phyloP scores from a whole-genome alignment of 2,797 vertebrate species.

The Loris lydekkerianus region DNA sequence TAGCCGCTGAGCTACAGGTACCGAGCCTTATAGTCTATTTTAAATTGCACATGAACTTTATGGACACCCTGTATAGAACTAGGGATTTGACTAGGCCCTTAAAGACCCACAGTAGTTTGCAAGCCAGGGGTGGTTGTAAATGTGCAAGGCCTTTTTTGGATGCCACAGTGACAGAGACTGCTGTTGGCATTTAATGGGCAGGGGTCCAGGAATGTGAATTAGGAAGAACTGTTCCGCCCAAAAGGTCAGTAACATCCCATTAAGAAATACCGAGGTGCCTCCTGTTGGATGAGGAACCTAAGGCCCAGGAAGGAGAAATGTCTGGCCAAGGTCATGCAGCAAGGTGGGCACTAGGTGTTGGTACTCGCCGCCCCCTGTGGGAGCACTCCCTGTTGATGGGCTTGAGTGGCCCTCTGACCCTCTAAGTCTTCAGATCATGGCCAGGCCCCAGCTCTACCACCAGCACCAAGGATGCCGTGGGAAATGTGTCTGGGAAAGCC shows the following conservation, averaged over 20 bases:
- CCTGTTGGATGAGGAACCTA: neutral
- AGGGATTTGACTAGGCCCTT: neutral
- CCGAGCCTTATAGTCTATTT: no score
- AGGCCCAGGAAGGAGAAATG: neutral
- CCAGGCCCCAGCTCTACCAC: neutral
- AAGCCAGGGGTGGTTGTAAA: neutral
- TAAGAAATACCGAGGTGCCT: neutral
- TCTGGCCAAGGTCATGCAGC: neutral
- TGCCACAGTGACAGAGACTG: neutral
- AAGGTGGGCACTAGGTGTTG: fast-evolving
- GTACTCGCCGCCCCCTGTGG: neutral
- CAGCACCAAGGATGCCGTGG: neutral
- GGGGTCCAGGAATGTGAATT: neutral
- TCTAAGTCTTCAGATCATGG: neutral
- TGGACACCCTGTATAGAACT: neutral
- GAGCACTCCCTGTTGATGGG: neutral
- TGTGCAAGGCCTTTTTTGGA: neutral
- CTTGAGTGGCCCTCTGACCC: neutral
- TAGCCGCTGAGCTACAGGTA: no score
- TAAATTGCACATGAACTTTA: no score
- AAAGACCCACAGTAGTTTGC: neutral
- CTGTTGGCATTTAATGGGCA: neutral
- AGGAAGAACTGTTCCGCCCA: neutral
- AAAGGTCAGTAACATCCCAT: neutral
- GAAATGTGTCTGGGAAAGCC: neutral